Conservation (phyloP, 2,888 invertebrate genomes). For the Eurois occulta region DNA sequence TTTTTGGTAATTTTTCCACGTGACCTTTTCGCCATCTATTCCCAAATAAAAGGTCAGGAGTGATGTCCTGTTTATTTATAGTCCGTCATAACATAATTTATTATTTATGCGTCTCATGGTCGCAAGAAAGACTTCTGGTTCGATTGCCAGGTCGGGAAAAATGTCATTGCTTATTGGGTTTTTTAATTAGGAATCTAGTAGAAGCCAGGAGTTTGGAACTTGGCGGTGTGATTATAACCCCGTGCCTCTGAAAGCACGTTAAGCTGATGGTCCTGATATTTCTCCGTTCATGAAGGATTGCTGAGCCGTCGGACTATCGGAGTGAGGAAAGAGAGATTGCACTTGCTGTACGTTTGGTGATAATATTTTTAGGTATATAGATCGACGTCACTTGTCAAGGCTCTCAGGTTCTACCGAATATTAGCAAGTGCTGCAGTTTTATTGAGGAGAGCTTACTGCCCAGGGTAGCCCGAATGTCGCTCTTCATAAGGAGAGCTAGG, state of each 20-base stretch:
- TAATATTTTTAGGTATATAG: no score
- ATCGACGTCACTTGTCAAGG: no score
- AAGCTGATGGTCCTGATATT: not conserved
- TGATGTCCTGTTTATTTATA: not conserved
- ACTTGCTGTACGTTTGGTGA: not conserved
- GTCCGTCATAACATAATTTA: not conserved
- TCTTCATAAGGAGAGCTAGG: not conserved
- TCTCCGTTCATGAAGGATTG: not conserved
- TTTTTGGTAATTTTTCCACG: slow-evolving; percentile 25
- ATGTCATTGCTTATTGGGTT: not conserved
- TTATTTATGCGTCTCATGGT: not conserved
- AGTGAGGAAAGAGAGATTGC: not conserved
- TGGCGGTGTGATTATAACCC: not conserved
- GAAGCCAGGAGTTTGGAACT: not conserved
- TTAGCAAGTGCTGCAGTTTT: no score
- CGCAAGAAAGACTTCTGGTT: not conserved
- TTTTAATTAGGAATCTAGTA: not conserved
- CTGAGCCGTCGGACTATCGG: not conserved
- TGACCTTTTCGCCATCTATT: slow-evolving; percentile 14
- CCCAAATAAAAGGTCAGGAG: slow-evolving; percentile 11
- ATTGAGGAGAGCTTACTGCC: no score
- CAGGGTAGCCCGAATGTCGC: no score
- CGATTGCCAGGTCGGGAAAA: not conserved
- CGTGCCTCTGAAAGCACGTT: not conserved
- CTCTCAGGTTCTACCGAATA: no score